These are phyloP conservation scores for Nomada ruficornis DNA, from an alignment of 2,888 invertebrate genomes.

Conservation along the genomic window DNA sequence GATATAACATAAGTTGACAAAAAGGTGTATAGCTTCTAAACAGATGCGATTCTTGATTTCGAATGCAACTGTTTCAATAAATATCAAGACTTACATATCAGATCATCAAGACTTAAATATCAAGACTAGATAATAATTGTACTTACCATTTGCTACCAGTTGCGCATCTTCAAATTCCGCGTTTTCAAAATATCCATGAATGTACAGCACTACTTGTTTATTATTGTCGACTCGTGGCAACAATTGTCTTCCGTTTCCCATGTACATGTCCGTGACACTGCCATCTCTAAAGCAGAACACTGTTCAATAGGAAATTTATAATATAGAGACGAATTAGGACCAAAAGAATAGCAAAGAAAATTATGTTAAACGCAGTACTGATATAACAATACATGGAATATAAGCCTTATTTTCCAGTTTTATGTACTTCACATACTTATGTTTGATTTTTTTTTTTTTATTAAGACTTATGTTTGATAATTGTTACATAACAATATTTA, in stretches of 20 bases:
- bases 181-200: conserved; percentile 85
- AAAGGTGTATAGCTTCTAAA: background rate
- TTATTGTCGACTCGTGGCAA: background rate
- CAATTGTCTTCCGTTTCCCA: conserved; percentile 7
- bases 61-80: background rate
- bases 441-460: no score
- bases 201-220: conserved; percentile 81
- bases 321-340: no score
- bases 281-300: background rate
- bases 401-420: no score
- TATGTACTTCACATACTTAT: no score
- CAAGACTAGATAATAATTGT: no score
- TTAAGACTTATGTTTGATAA: no score
- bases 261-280: background rate
- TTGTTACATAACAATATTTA: background rate
- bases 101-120: no score
- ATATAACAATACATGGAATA: no score
- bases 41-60: background rate
- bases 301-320: no score
- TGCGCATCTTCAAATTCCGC: conserved; percentile 80
- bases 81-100: no score
- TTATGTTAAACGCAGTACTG: no score
- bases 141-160: conserved; percentile 79
- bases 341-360: no score
- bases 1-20: background rate